Conservation (phyloP, 1,140 invertebrate genomes). For the Bombus waltoni region DNA sequence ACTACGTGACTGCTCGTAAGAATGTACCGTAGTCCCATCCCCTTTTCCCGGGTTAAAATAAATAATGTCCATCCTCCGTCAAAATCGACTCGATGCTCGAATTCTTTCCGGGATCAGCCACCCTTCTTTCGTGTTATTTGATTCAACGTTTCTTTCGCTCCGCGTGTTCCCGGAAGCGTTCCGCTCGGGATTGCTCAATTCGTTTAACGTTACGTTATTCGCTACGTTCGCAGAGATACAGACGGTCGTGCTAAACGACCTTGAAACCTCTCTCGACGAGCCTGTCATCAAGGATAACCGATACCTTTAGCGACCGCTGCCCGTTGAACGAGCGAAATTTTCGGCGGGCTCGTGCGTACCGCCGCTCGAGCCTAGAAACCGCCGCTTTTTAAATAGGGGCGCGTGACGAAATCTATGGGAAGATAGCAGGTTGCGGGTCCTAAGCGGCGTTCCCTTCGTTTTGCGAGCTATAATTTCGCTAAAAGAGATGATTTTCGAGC, state of each 20-base stretch:
- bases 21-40: conserved; percentile 69
- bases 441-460: neutral
- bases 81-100: conserved; percentile 61
- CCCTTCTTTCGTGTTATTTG: neutral
- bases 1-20: conserved; percentile 80
- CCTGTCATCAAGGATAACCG: conserved; percentile 10
- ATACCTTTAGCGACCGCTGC: too few species aligned
- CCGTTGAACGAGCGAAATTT: too few species aligned
- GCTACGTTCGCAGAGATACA: too few species aligned
- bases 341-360: too few species aligned
- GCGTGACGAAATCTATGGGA: conserved; percentile 37
- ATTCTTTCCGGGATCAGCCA: conserved; percentile 40
- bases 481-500: conserved; percentile 40
- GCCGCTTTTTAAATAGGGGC: neutral
- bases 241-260: too few species aligned
- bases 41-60: conserved; percentile 69
- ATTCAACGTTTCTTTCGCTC: neutral
- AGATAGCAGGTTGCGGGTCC: conserved; percentile 16
- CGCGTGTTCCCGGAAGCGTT: too few species aligned
- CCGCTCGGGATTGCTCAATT: neutral
- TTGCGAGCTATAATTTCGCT: conserved; percentile 37
- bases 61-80: conserved; percentile 73
- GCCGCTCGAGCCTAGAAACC: neutral
- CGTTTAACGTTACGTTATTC: neutral
- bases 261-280: neutral